Base-by-base conservation (phyloP, 2,888 invertebrate genomes). In the Griposia aprilina region DNA sequence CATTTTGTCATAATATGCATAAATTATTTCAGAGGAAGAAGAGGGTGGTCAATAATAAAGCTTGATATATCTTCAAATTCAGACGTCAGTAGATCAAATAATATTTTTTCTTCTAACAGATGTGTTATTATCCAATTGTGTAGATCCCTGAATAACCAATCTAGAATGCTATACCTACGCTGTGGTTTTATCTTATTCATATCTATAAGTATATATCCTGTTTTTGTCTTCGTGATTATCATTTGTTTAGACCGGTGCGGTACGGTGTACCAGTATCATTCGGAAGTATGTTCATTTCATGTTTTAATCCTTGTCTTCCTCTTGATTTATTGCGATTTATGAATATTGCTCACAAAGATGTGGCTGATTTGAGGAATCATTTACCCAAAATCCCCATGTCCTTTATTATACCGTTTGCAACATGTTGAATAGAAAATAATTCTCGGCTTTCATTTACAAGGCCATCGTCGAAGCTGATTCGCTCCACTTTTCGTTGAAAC, bases 401-500 rank as follows among this genome's bases (percentile, higher is more conserved):
- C 67, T 81, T 81, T 72, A 75, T 77, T 72, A 60, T 45, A 60
- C 57, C 23, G 63, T 79, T 89, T 63, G 77, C 76, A 77, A 83
- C 77, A 82, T 90, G 87, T 87, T 85, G 83, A 84, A 89, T 87
- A 88, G 88, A 90, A 91, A 90, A 90, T 89, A 89, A 90, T 92
- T 87, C 90, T 89, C 89, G 90, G 90, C 93, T 94, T 94, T 94
- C 93, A 88, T 92, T 89, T 88, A 87, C 88, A 90, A 92, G 90
- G 88, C 86, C 83, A 83, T 90, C 91, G 90, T 87, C 88, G 87
- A 80, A 81, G 83, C 88, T 88, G 89, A 90, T 90, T 92, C 89
- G 92, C 89, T 92, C 93, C 89, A 94, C 92, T 93, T 94, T 94
- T 92, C 88, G 88, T 90, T 71, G 80, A 84, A 88, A 91, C 92